phyloP scores from a whole-genome alignment of 2,888 invertebrate genomes.

The Synanthedon myopaeformis region DNA sequence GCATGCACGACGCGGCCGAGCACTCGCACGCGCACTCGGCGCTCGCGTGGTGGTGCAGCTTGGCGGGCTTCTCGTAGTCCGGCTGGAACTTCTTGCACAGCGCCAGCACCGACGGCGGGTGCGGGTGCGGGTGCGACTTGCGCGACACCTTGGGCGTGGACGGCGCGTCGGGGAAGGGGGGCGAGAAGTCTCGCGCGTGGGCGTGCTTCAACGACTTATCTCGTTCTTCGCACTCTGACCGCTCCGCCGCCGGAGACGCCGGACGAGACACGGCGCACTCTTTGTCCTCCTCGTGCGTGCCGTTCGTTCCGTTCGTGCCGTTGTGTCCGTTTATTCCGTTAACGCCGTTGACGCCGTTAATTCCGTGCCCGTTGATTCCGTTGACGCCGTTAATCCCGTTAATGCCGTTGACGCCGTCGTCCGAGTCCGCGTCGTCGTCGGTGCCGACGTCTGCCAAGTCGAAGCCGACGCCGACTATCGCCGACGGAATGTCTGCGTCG shows the following conservation, averaged over 20 bases:
- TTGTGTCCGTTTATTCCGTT: slow-evolving; percentile 23
- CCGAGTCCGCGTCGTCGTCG: slow-evolving; percentile 13
- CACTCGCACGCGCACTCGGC: slow-evolving; percentile 15
- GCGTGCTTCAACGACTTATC: slow-evolving; percentile 55
- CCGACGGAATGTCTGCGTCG: slow-evolving; percentile 66
- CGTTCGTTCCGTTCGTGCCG: slow-evolving; percentile 29
- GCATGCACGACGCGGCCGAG: slow-evolving; percentile 16
- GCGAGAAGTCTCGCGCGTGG: slow-evolving; percentile 54
- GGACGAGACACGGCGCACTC: slow-evolving; percentile 10
- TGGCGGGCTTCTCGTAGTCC: slow-evolving; percentile 62
- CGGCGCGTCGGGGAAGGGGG: slow-evolving; percentile 73
- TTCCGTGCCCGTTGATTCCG: slow-evolving; percentile 15
- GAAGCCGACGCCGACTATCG: slow-evolving; percentile 55
- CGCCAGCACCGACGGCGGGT: slow-evolving; percentile 65
- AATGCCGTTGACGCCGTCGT: slow-evolving; percentile 7
- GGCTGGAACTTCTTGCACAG: slow-evolving; percentile 69
- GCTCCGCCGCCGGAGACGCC: slow-evolving; percentile 7
- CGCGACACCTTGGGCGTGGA: slow-evolving; percentile 75
- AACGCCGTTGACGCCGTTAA: slow-evolving; percentile 16
- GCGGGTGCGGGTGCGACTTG: slow-evolving; percentile 69
- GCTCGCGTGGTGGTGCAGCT: slow-evolving; percentile 20
- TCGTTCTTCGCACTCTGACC: slow-evolving; percentile 20
- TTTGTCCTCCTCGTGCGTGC: slow-evolving; percentile 42
- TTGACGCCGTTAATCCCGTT: slow-evolving; percentile 20
- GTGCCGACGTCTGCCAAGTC: slow-evolving; percentile 25